phyloP scores from a whole-genome alignment of 2,888 invertebrate species.

The Melipona bicolor region DNA sequence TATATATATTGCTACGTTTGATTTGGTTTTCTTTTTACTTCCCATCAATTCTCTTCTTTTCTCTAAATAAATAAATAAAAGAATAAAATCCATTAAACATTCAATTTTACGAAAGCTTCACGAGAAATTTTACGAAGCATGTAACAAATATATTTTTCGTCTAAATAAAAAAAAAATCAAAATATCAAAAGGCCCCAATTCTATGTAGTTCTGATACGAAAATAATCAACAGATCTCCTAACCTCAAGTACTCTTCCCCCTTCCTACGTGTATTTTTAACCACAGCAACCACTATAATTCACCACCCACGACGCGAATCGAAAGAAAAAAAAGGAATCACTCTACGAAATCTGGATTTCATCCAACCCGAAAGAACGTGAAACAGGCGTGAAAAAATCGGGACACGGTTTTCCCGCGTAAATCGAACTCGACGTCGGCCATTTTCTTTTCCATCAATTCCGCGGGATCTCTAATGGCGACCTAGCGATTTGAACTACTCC shows the following conservation, averaged over 20 bases:
- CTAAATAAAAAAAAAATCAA: not conserved
- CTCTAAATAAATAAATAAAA: too few species aligned
- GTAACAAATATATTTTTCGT: too few species aligned
- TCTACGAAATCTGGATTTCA: conserved; percentile 4
- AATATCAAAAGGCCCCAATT: not conserved
- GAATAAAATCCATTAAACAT: too few species aligned
- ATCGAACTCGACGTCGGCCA: conserved; percentile 4
- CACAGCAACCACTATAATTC: not conserved
- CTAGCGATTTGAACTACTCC: not conserved
- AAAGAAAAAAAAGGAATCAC: not conserved
- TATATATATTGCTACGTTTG: too few species aligned
- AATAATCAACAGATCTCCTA: not conserved
- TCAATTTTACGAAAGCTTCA: too few species aligned
- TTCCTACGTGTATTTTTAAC: not conserved
- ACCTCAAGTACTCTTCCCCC: not conserved
- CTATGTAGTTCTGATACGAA: not conserved
- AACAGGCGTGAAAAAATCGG: not conserved
- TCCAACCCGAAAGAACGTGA: not conserved
- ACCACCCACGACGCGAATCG: not conserved
- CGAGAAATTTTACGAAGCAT: too few species aligned
- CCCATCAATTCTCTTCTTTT: too few species aligned
- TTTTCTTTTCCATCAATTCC: conserved; percentile 10
- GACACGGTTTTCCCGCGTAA: not conserved
- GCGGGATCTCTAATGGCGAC: not conserved
- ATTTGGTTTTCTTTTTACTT: too few species aligned